phyloP scores from a whole-genome alignment of 1,140 invertebrate genomes.

The Lanistes nyassanus region DNA sequence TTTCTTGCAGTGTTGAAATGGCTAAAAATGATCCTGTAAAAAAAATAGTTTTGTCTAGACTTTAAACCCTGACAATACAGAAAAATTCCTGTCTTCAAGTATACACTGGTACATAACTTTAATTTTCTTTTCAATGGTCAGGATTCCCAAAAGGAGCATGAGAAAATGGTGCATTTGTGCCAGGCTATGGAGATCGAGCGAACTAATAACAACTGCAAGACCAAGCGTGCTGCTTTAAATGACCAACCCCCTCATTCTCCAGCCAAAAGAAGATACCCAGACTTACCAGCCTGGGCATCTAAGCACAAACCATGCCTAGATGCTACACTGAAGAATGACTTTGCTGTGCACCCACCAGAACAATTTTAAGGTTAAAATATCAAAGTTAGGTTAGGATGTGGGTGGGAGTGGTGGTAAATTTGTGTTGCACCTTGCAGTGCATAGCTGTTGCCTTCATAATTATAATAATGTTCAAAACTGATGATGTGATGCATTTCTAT shows the following conservation, averaged over 20 bases:
- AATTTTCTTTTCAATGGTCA: background rate
- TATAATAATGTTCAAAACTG: background rate
- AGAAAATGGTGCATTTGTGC: slow-evolving; percentile 1
- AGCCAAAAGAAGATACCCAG: background rate
- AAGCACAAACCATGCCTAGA: background rate
- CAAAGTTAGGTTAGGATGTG: background rate
- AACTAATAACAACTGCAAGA: slow-evolving; percentile 1
- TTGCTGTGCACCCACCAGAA: background rate
- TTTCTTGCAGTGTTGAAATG: no score
- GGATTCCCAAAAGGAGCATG: background rate
- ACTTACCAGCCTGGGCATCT: background rate
- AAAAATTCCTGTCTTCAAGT: background rate
- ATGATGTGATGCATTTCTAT: background rate
- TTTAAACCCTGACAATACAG: background rate
- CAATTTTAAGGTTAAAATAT: background rate
- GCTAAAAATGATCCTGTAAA: background rate
- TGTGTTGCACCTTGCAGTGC: background rate
- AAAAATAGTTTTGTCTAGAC: background rate
- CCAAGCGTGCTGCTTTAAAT: background rate
- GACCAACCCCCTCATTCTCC: background rate
- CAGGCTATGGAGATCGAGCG: slow-evolving; percentile 14
- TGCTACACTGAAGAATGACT: background rate
- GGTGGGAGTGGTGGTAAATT: background rate
- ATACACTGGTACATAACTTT: background rate
- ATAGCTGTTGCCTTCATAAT: background rate